These are phyloP conservation scores for Scolanthus callimorphus DNA, from an alignment of 92 coral and sea anemone genomes.

Conservation along the genomic window DNA sequence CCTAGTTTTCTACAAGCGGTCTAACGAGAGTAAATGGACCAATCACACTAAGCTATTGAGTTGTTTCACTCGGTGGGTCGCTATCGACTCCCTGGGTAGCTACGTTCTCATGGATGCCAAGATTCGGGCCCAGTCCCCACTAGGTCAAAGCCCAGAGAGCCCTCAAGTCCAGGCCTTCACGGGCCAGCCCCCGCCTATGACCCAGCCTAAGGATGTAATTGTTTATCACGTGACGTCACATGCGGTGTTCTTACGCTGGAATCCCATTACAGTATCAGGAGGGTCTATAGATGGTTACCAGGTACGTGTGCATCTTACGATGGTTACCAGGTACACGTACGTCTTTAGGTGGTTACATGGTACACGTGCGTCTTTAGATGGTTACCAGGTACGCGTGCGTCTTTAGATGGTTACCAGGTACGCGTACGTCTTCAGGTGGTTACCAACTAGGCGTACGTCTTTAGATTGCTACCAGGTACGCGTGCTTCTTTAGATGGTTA, in stretches of 20 bases:
- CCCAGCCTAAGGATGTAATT: conserved; percentile 10
- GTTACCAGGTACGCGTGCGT: conserved; percentile 37
- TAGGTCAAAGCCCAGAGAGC: conserved; percentile 47
- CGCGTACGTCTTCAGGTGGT: too few relatives aligned
- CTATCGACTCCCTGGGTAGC: neutral
- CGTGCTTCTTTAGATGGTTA: too few relatives aligned
- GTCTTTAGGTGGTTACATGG: too few relatives aligned
- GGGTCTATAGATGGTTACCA: conserved; percentile 41
- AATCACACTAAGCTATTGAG: neutral
- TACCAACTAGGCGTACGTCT: conserved; percentile 17
- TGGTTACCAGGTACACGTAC: too few relatives aligned
- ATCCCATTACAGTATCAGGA: neutral
- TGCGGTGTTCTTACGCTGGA: conserved; percentile 29
- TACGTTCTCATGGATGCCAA: conserved; percentile 20
- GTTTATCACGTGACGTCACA: conserved; percentile 13
- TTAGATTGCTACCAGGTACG: conserved; percentile 44
- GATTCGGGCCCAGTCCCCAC: conserved; percentile 17
- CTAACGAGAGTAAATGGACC: neutral
- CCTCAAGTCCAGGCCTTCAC: conserved; percentile 23
- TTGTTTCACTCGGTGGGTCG: neutral
- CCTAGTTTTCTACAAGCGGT: conserved; percentile 20
- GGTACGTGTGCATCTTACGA: too few relatives aligned
- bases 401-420: too few relatives aligned
- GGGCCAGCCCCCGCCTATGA: conserved; percentile 29
- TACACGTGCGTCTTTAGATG: conserved; percentile 36